Evolutionary conservation across 1,140 invertebrate species (phyloP).

Genomic region (Drosophila funebris): DNA sequence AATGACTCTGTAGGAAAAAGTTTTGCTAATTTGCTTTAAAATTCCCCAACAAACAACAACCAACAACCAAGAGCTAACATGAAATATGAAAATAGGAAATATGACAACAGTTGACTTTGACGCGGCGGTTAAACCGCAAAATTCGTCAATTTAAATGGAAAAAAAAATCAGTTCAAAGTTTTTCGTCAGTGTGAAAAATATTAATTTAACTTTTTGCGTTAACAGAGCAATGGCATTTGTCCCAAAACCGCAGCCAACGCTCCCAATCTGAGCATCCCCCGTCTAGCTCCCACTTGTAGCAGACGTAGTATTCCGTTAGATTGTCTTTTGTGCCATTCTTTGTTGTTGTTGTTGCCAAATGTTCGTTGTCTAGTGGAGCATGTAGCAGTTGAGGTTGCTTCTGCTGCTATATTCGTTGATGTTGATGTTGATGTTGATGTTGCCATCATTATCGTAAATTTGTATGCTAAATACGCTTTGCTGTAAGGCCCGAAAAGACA

Average conservation of each 20-base stretch:
- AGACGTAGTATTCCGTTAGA: constrained; percentile 20
- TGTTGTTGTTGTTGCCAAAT: constrained; percentile 17
- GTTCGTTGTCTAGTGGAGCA: constrained; percentile 61
- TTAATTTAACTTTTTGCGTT: constrained; percentile 80
- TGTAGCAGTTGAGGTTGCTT: constrained; percentile 52
- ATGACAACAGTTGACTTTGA: constrained; percentile 67
- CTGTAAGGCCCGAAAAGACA: constrained; percentile 56
- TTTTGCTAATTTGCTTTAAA: constrained; percentile 70
- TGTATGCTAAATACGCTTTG: constrained; percentile 83
- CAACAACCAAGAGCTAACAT: constrained; percentile 26
- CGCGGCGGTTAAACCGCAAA: constrained; percentile 62
- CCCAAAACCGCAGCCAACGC: constrained; percentile 23
- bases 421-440: constrained; percentile 23
- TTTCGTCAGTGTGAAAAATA: constrained; percentile 62
- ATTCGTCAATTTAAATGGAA: constrained; percentile 67
- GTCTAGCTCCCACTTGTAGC: background rate
- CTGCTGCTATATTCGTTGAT: constrained; percentile 26
- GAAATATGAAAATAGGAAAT: constrained; percentile 43
- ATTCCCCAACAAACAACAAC: constrained; percentile 18
- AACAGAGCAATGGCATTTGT: constrained; percentile 64
- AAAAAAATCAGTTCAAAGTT: constrained; percentile 36
- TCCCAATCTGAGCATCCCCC: background rate
- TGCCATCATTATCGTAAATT: constrained; percentile 82
- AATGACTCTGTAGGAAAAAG: constrained; percentile 64
- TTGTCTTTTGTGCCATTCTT: constrained; percentile 14